Evolutionary conservation across 2,888 invertebrate species (phyloP).

Genomic region (Lucinisca nassula): DNA sequence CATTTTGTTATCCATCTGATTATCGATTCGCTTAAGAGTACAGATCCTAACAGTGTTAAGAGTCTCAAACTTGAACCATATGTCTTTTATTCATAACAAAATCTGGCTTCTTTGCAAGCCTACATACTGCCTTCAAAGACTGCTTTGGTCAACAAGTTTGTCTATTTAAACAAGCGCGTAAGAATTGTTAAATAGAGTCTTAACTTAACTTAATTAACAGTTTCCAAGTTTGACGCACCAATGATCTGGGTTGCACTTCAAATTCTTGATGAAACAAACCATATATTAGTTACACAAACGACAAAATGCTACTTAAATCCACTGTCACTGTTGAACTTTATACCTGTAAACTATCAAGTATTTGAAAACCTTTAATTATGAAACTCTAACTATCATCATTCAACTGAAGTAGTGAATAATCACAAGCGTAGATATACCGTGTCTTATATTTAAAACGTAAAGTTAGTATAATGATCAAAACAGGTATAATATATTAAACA

Average conservation of each 20-base stretch:
- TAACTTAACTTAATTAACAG: neutral
- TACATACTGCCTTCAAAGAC: neutral
- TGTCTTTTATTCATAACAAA: too few relatives aligned
- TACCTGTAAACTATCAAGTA: neutral
- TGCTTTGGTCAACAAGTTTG: neutral
- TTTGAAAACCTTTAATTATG: constrained; percentile 19
- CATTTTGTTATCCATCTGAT: neutral
- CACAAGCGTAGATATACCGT: neutral
- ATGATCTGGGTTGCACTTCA: neutral
- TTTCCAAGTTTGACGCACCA: neutral
- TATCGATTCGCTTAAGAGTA: too few relatives aligned
- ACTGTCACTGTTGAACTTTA: constrained; percentile 11
- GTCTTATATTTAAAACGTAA: neutral
- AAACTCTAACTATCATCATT: neutral
- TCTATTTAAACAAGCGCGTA: neutral
- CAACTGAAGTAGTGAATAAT: neutral
- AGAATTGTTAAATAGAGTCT: neutral
- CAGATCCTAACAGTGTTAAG: too few relatives aligned
- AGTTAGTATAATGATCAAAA: neutral
- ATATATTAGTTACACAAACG: neutral
- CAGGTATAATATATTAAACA: neutral
- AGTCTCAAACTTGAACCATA: too few relatives aligned
- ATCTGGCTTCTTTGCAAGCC: too few relatives aligned
- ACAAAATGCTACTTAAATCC: neutral
- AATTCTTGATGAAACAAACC: neutral